phyloP scores from a whole-genome alignment of 2,797 vertebrate species.

The Monodelphis domestica region DNA sequence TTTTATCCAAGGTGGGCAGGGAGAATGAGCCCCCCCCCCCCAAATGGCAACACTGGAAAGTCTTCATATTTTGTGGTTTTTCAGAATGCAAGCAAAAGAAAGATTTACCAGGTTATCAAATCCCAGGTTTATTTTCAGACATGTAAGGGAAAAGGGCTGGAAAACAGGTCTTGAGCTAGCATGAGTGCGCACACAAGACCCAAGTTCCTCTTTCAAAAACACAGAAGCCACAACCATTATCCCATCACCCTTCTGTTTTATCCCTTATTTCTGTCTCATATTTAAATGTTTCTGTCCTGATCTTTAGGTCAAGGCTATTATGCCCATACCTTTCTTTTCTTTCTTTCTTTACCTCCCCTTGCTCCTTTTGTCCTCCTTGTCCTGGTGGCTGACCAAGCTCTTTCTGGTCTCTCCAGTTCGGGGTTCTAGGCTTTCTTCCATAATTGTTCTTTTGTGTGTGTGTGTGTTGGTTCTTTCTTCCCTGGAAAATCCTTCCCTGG shows the following conservation, averaged over 20 bases:
- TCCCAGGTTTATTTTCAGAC: not conserved
- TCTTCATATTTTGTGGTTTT: not conserved
- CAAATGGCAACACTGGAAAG: not conserved
- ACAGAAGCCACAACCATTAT: not conserved
- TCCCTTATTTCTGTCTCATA: not conserved
- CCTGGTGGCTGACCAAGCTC: not conserved
- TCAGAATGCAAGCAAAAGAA: not conserved
- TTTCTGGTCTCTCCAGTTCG: conserved; percentile 6
- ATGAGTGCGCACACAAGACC: not conserved
- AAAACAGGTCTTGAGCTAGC: not conserved
- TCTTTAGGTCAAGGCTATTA: not conserved
- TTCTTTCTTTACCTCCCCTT: not conserved
- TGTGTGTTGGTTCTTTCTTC: not conserved
- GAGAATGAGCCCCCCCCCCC: not conserved
- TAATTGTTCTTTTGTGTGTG: too few relatives aligned
- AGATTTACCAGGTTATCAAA: not conserved
- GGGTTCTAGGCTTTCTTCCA: not conserved
- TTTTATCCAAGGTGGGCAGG: not conserved
- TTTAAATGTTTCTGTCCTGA: not conserved
- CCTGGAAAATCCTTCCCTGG: not conserved
- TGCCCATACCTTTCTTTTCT: not conserved
- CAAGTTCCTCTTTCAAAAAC: not conserved
- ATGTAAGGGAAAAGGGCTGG: not conserved
- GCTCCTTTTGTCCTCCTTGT: not conserved
- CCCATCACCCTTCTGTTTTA: not conserved